Conservation (phyloP, 2,888 invertebrate genomes). For the Microctonus aethiopoides region DNA sequence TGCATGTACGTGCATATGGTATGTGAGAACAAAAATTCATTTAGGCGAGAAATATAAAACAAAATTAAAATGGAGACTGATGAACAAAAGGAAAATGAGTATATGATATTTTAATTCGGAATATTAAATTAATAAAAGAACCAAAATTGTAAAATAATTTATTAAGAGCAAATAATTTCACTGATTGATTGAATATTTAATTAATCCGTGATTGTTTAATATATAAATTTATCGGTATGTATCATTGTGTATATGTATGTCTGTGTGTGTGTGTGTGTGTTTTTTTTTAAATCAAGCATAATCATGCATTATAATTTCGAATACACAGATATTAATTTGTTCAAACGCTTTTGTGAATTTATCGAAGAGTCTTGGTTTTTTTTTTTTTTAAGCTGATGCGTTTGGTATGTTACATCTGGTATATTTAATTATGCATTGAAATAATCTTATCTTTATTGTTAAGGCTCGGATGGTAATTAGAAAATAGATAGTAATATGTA, state of each 20-base stretch:
- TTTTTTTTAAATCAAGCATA: background rate
- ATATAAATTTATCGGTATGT: background rate
- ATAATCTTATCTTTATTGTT: background rate
- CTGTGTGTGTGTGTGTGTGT: background rate
- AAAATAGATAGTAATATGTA: too few relatives aligned
- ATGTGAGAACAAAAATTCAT: background rate
- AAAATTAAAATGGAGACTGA: slow-evolving; percentile 15
- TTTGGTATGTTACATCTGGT: background rate
- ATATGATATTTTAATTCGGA: background rate
- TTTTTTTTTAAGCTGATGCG: background rate
- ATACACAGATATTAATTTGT: too few relatives aligned
- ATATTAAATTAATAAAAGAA: background rate
- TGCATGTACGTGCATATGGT: too few relatives aligned
- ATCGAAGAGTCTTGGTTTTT: too few relatives aligned
- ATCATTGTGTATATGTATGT: background rate
- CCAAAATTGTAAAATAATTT: background rate
- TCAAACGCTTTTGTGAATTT: too few relatives aligned
- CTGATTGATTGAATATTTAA: too few relatives aligned
- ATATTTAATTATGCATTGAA: background rate
- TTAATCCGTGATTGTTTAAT: background rate
- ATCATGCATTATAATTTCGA: too few relatives aligned
- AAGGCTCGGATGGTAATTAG: too few relatives aligned
- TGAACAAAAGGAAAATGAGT: slow-evolving; percentile 9
- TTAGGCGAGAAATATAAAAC: slow-evolving; percentile 8
- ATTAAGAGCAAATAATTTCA: background rate